phyloP scores from a whole-genome alignment of 2,888 invertebrate genomes.

The Argyra leucocephala region DNA sequence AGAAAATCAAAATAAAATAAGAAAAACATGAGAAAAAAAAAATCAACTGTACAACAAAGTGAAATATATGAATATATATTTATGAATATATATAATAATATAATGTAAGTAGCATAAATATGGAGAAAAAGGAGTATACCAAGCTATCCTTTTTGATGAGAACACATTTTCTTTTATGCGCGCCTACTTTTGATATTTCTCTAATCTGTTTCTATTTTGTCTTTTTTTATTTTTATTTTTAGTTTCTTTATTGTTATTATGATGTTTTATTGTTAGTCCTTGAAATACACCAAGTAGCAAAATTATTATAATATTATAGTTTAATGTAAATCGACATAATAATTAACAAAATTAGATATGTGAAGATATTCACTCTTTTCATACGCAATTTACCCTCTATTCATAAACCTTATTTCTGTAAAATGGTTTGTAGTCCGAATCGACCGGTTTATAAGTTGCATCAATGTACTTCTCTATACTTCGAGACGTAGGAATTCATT shows the following conservation, averaged over 20 bases:
- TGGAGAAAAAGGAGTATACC: slow-evolving; percentile 10
- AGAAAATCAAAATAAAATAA: background rate
- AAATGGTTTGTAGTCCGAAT: too few relatives aligned
- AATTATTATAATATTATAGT: too few relatives aligned
- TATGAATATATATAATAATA: too few relatives aligned
- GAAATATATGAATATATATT: background rate
- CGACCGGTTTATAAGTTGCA: too few relatives aligned
- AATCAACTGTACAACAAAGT: background rate
- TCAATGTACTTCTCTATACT: too few relatives aligned
- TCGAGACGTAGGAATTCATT: too few relatives aligned
- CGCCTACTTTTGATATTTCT: slow-evolving; percentile 9
- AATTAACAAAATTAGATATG: too few relatives aligned
- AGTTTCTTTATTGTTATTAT: slow-evolving; percentile 8
- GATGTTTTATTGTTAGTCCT: background rate
- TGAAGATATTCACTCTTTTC: too few relatives aligned
- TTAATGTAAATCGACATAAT: too few relatives aligned
- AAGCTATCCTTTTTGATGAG: slow-evolving; percentile 18
- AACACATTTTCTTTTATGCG: slow-evolving; percentile 17
- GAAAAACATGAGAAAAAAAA: background rate
- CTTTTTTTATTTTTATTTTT: background rate
- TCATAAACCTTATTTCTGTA: too few relatives aligned
- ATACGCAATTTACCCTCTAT: too few relatives aligned
- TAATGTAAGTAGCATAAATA: background rate
- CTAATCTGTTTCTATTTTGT: background rate
- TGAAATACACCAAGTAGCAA: background rate